Conservation (phyloP, 1,140 invertebrate species). For the Drosophila repleta region DNA sequence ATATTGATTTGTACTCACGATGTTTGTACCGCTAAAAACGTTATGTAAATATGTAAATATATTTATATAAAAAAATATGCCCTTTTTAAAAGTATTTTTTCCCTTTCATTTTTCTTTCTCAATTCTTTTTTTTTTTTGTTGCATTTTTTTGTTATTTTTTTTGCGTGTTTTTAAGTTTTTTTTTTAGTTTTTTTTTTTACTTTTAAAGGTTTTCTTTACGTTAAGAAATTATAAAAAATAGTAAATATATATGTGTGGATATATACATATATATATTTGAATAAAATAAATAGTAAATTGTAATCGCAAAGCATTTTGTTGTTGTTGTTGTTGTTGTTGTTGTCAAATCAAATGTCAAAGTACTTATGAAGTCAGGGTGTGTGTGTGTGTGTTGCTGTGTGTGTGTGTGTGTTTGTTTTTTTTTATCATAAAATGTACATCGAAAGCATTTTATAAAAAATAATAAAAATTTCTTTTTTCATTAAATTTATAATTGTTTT, state of each 20-base stretch:
- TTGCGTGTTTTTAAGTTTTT: slow-evolving; percentile 12
- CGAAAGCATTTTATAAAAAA: slow-evolving; percentile 71
- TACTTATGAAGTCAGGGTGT: slow-evolving; percentile 63
- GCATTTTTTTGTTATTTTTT: slow-evolving; percentile 22
- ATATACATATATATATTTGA: slow-evolving; percentile 14
- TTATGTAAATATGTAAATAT: slow-evolving; percentile 76
- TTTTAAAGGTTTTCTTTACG: slow-evolving; percentile 44
- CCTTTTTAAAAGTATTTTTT: slow-evolving; percentile 64
- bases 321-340: slow-evolving; percentile 36
- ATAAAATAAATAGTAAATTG: slow-evolving; percentile 51
- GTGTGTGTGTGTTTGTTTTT: slow-evolving; percentile 31
- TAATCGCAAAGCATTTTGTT: slow-evolving; percentile 61
- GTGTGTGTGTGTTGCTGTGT: slow-evolving; percentile 38
- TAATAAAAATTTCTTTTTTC: slow-evolving; percentile 49
- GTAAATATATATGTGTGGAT: neutral
- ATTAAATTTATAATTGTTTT: slow-evolving; percentile 18
- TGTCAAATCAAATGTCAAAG: slow-evolving; percentile 60
- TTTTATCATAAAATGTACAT: slow-evolving; percentile 55
- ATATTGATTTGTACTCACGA: slow-evolving; percentile 73
- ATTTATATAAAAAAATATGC: slow-evolving; percentile 75
- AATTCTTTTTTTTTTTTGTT: slow-evolving; percentile 19
- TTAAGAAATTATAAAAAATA: slow-evolving; percentile 56
- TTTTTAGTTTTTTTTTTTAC: slow-evolving; percentile 6
- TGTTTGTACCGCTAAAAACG: slow-evolving; percentile 77
- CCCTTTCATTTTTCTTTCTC: slow-evolving; percentile 27